A percentile compares a stretch with the other conserved stretches of the same genome.
Evolutionary conservation across 2,113 vertebrate species (phyloP).

Genomic region (Brienomyrus longianalis): DNA sequence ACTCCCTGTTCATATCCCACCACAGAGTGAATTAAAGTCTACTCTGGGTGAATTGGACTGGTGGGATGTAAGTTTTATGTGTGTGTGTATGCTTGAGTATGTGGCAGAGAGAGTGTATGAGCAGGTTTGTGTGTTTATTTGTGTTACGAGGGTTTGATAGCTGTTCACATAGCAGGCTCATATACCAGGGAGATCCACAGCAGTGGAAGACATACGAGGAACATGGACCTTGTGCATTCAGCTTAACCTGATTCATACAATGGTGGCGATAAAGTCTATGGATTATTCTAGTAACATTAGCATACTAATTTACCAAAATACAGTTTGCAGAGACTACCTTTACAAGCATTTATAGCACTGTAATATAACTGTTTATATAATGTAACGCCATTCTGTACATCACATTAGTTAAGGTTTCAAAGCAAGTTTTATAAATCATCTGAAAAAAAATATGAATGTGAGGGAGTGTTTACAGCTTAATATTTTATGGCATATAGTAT

Average conservation of each 20-base stretch:
- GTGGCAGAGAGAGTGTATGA: background rate
- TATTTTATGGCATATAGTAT: background rate
- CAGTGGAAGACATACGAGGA: background rate
- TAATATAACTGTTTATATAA: background rate
- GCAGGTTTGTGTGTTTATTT: background rate
- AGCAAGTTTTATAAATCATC: background rate
- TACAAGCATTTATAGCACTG: background rate
- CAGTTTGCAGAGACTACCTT: background rate
- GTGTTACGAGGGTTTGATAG: background rate
- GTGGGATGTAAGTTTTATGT: background rate
- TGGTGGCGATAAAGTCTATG: background rate
- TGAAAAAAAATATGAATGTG: background rate
- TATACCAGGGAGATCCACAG: background rate
- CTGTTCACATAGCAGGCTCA: background rate
- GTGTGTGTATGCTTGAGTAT: background rate
- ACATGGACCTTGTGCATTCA: background rate
- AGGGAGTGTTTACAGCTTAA: background rate
- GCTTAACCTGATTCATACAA: background rate
- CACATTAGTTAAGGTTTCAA: background rate
- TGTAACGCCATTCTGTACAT: background rate
- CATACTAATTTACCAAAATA: background rate
- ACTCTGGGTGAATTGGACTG: background rate
- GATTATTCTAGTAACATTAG: background rate
- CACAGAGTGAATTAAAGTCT: constrained; percentile 11
- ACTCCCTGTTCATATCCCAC: constrained; percentile 30